Percentiles rank a stretch among this genome's conserved stretches.
Conservation (phyloP, 2,888 invertebrate genomes). For the Pachliopta kotzebuea region DNA sequence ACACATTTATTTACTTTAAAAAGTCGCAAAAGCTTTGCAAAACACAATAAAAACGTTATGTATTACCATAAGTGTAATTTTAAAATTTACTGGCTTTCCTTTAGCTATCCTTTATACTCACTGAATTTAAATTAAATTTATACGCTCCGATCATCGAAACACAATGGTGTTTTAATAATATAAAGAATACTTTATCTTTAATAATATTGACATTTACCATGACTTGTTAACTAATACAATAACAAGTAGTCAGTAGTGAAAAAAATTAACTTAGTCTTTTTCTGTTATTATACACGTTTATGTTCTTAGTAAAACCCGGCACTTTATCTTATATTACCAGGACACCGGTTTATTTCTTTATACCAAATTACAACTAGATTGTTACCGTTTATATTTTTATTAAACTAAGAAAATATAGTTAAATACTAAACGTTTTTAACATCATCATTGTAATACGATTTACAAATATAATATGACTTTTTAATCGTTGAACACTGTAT, state of each 20-base stretch:
- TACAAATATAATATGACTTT: no score
- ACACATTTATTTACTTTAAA: background rate
- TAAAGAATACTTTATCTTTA: constrained; percentile 17
- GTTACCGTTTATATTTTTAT: no score
- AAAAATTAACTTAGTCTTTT: background rate
- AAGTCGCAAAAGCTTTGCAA: background rate
- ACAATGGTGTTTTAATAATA: constrained; percentile 22
- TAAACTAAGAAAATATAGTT: no score
- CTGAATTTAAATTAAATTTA: background rate
- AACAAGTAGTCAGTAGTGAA: constrained; percentile 4
- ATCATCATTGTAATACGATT: no score
- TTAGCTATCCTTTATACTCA: background rate
- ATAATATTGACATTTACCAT: constrained; percentile 19
- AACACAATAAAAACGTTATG: background rate
- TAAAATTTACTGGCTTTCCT: background rate
- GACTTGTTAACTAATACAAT: constrained; percentile 23
- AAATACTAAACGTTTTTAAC: no score
- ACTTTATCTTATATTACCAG: no score
- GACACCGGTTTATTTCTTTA: no score
- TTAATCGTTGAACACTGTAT: no score
- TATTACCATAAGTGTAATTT: background rate
- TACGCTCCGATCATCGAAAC: background rate
- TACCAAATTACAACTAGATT: no score
- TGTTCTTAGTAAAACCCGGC: no score
- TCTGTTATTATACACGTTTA: no score